Evolutionary conservation across 2,113 vertebrate genomes (phyloP).

Genomic region (Rhea pennata): DNA sequence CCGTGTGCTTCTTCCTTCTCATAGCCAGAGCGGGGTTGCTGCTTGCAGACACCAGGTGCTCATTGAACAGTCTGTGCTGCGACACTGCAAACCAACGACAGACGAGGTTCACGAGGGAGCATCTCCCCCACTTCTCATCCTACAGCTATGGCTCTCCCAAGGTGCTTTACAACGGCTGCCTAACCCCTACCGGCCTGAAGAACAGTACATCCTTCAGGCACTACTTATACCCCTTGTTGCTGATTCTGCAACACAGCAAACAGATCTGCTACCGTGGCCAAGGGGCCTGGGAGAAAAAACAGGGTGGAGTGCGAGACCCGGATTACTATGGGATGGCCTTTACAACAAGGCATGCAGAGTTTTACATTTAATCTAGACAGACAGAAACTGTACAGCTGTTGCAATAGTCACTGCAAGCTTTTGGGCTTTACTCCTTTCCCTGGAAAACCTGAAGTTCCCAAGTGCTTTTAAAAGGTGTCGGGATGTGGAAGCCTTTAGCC

Average conservation of each 20-base stretch:
- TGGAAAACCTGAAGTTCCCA: background rate
- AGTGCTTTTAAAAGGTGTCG: background rate
- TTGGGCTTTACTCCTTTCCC: background rate
- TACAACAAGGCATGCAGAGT: fast-evolving
- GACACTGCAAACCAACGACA: slow-evolving; percentile 78
- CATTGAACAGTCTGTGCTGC: slow-evolving; percentile 95
- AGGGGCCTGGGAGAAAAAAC: background rate
- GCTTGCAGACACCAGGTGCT: slow-evolving; percentile 94
- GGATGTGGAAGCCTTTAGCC: background rate
- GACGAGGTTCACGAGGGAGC: background rate
- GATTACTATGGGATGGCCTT: background rate
- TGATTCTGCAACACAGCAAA: background rate
- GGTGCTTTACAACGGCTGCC: background rate
- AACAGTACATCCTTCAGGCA: slow-evolving; percentile 3
- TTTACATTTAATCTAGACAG: background rate
- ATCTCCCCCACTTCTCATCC: background rate
- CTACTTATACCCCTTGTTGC: background rate
- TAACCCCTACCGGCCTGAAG: background rate
- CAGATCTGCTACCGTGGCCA: background rate
- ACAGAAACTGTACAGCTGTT: background rate
- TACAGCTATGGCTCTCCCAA: background rate
- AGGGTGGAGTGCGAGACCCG: background rate
- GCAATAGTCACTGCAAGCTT: background rate
- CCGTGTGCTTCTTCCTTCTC: slow-evolving; percentile 95
- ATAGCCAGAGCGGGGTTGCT: slow-evolving; percentile 93